Evolutionary conservation across 2,888 invertebrate genomes (phyloP).

Genomic region (Cephonodes hylas): DNA sequence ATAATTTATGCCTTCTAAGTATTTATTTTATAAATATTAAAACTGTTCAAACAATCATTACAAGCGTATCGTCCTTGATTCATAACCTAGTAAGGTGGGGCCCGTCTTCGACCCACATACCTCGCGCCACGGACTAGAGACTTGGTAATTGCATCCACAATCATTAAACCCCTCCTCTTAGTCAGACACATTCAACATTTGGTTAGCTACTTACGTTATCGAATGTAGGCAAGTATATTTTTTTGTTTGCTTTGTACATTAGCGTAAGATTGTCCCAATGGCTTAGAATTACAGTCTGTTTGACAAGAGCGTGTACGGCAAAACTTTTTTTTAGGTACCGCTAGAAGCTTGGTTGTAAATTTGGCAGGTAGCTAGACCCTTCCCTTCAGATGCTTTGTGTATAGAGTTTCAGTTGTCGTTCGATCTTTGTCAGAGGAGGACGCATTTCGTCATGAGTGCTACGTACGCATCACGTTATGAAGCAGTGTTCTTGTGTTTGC

Average conservation of each 20-base stretch:
- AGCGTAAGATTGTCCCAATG: neutral
- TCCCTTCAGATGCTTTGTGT: too few relatives aligned
- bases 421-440: too few relatives aligned
- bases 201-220: neutral
- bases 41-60: neutral
- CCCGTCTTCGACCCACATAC: conserved; percentile 56
- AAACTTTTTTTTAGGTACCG: too few relatives aligned
- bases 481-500: too few relatives aligned
- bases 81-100: conserved; percentile 46
- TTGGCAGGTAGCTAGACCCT: too few relatives aligned
- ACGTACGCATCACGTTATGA: too few relatives aligned
- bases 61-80: conserved; percentile 47
- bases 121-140: conserved; percentile 37
- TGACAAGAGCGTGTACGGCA: too few relatives aligned
- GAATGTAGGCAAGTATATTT: neutral
- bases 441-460: too few relatives aligned
- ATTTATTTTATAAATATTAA: neutral
- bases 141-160: conserved; percentile 40
- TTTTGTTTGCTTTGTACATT: neutral
- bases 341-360: too few relatives aligned
- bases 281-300: too few relatives aligned
- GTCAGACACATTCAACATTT: neutral
- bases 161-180: conserved; percentile 32
- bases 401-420: too few relatives aligned
- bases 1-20: neutral